Percentiles rank a stretch among this genome's conserved stretches.
Conservation (phyloP, 2,113 vertebrate species). For the Cynopterus brachyotis region DNA sequence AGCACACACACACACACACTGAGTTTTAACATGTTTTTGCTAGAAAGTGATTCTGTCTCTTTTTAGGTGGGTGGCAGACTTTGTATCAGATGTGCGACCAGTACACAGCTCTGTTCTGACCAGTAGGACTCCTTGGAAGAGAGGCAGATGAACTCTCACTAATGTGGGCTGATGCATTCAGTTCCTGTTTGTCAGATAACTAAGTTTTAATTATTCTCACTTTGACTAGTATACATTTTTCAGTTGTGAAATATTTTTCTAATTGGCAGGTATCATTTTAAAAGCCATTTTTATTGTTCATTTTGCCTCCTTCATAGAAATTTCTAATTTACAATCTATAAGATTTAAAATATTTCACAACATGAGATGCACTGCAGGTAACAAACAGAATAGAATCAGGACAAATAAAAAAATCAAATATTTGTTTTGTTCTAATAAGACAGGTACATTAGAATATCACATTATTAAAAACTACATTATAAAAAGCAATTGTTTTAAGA, state of each 20-base stretch:
- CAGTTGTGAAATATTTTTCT: background rate
- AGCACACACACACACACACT: background rate
- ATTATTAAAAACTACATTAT: background rate
- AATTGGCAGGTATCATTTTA: background rate
- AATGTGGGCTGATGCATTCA: background rate
- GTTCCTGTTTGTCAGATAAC: background rate
- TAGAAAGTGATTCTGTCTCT: background rate
- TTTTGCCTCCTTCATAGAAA: slow-evolving; percentile 12
- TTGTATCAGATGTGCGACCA: background rate
- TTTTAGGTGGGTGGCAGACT: background rate
- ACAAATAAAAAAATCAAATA: background rate
- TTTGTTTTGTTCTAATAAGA: background rate
- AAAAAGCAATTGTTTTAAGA: background rate
- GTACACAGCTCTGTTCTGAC: background rate
- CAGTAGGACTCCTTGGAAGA: background rate
- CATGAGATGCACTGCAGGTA: background rate
- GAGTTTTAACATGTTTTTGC: slow-evolving; percentile 27
- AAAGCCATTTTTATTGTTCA: background rate
- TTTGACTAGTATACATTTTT: background rate
- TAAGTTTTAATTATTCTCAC: background rate
- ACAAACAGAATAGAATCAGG: background rate
- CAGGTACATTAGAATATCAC: background rate
- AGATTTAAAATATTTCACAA: background rate
- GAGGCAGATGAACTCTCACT: background rate
- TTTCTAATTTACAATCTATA: background rate